Base-by-base conservation (phyloP, 53 echinoderm and acorn worm species). In the Patiria pectinifera region DNA sequence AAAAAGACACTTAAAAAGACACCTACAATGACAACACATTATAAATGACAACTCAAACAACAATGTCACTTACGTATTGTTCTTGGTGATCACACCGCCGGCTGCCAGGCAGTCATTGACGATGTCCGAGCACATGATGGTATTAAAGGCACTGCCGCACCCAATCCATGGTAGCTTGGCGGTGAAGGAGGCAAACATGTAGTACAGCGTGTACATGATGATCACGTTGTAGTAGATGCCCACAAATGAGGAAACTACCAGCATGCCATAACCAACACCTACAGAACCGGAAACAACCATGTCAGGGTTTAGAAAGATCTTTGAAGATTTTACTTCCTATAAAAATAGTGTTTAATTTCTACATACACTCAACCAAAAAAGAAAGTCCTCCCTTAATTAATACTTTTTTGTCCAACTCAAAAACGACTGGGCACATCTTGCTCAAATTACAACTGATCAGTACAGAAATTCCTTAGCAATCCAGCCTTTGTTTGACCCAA, bases 231-330 rank as follows among this genome's bases (percentile, higher is more conserved):
- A 95, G 85, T 89, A 92, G 53, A 95, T 92, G 60, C 92, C 95
- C 69, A 95, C 95, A 21, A 78, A 92, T 43, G 82, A 48, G 2
- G 92, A 89, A 22, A 95, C 92, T 3, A 91, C 10, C 90, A 95
- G 48, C 95, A 95, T 95, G 76, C 95, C 95, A 74, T 92, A 92
- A 9, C 95, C 95, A 59, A 95, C 92, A 26, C 95, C 95, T 94
- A 71, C 3, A 35, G 35, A 35, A 35, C 35, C 35, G 48, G 71
- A 72, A 70, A 72, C 19, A 74, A 74, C 3, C 24, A 23, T 35
- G 35, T 35, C 35, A 35, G 35, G 35, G 35, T 0, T 35, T 35
- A 35, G 35, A 35, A 35, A 24, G 18, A 74, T 24, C 4, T 10
- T 6, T 24, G 2, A 7, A 13, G 19, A 66, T 13, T 13, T 7